Evolutionary conservation across 2,113 vertebrate species (phyloP), one percentile per base, ranked within the genome.

Genomic region (Cyprinodon tularosa): DNA sequence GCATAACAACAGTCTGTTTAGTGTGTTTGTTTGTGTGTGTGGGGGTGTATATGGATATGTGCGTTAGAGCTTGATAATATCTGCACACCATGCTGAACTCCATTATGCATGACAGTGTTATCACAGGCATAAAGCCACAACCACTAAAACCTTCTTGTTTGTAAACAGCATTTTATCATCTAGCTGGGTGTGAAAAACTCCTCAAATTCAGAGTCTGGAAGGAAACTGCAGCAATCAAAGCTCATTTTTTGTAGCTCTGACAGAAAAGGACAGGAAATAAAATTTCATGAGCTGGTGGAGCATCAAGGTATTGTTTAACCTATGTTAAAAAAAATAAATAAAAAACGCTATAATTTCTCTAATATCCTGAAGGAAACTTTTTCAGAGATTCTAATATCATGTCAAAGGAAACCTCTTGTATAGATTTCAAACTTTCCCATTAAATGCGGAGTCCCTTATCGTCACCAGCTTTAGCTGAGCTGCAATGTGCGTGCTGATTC

Each of bases 51-150:
- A 40, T 57, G 74, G 17, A 4, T 68, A 60, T 62, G 11, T 62
- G 22, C 1, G 5, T 62, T 40, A 6, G 40, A 72, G 62, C 50
- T 69, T 38, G 84, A 89, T 83, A 73, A 86, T 84, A 86, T 90
- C 76, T 83, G 81, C 78, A 84, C 68, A 73, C 74, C 77, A 71
- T 73, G 80, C 81, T 84, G 66, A 83, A 81, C 9, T 37, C 47
- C 75, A 86, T 86, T 77, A 81, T 86, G 69, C 66, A 60, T 50
- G 68, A 68, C 77, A 73, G 76, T 72, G 83, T 80, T 86, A 86
- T 85, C 84, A 50, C 74, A 62, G 70, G 73, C 77, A 71, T 57
- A n/a, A 66, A 74, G 86, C 69, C 81, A 72, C 79, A 22, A 36
- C 69, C 39, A 50, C 68, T 67, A 73, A 83, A 82, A 71, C 62